Percentiles rank a stretch among this genome's conserved stretches.
These are phyloP conservation scores for Clarias pachynema DNA, from an alignment of 2,797 vertebrate species.

Conservation along the genomic window DNA sequence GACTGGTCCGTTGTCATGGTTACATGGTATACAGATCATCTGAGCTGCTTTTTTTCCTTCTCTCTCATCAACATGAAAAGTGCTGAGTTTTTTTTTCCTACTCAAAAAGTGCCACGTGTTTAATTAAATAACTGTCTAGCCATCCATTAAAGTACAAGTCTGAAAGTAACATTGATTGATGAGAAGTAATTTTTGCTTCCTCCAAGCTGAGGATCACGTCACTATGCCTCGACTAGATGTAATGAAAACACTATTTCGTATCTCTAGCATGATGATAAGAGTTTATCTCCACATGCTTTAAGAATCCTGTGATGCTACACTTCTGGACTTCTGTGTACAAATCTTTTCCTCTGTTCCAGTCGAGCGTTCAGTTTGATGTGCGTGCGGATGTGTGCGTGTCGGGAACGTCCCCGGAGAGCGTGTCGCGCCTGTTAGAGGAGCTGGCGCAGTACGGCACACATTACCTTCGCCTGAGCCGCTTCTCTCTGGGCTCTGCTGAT, in stretches of 20 bases:
- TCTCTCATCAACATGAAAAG: background rate
- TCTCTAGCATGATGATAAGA: background rate
- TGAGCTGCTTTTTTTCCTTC: background rate
- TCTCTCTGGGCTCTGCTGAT: conserved; percentile 85
- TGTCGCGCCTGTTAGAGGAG: conserved; percentile 85
- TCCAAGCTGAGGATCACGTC: background rate
- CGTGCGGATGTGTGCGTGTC: conserved; percentile 88
- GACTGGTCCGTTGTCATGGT: background rate
- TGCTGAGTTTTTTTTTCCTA: background rate
- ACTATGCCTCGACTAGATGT: background rate
- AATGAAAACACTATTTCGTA: background rate
- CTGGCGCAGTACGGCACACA: conserved; percentile 89
- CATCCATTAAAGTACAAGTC: conserved; percentile 16
- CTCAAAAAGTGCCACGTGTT: background rate
- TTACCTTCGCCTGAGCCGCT: conserved; percentile 88
- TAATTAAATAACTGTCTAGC: conserved; percentile 3
- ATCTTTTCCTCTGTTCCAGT: conserved; percentile 52
- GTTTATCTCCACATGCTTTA: background rate
- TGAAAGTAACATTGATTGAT: background rate
- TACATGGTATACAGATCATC: background rate
- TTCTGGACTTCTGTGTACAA: background rate
- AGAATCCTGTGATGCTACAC: background rate
- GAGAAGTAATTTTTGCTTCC: background rate
- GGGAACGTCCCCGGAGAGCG: conserved; percentile 89
- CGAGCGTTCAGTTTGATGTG: conserved; percentile 84